These are phyloP conservation scores for Tyrannus savana DNA, from an alignment of 2,113 vertebrate genomes.

Conservation along the genomic window DNA sequence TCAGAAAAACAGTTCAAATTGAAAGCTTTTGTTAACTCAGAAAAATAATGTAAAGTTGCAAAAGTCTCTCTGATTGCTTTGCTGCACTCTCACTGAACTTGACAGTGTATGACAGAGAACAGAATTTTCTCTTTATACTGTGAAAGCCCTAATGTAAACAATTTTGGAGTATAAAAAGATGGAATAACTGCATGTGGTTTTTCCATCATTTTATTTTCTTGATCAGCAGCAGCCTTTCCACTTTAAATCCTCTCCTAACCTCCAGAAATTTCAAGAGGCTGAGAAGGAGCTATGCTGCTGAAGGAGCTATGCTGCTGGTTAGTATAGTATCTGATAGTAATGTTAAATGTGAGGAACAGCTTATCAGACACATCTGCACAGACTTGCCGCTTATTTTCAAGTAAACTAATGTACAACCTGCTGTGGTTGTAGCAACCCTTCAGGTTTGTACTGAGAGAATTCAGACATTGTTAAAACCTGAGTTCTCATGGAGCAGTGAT, in stretches of 20 bases:
- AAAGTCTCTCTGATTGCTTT: neutral
- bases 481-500: neutral
- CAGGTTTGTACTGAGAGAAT: neutral
- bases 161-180: neutral
- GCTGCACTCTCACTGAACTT: neutral
- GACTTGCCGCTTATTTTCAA: neutral
- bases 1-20: neutral
- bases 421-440: neutral
- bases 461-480: neutral
- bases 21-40: neutral
- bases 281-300: neutral
- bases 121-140: neutral
- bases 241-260: neutral
- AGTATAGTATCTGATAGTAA: neutral
- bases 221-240: neutral
- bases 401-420: neutral
- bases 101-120: neutral
- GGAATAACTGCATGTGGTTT: neutral
- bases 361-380: neutral
- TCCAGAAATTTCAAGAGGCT: neutral
- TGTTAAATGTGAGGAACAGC: neutral
- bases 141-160: neutral
- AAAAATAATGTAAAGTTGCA: neutral
- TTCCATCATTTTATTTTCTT: neutral
- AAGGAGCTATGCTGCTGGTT: neutral